Evolutionary conservation across 2,888 invertebrate genomes (phyloP).

Genomic region (Agriopis aurantiaria): DNA sequence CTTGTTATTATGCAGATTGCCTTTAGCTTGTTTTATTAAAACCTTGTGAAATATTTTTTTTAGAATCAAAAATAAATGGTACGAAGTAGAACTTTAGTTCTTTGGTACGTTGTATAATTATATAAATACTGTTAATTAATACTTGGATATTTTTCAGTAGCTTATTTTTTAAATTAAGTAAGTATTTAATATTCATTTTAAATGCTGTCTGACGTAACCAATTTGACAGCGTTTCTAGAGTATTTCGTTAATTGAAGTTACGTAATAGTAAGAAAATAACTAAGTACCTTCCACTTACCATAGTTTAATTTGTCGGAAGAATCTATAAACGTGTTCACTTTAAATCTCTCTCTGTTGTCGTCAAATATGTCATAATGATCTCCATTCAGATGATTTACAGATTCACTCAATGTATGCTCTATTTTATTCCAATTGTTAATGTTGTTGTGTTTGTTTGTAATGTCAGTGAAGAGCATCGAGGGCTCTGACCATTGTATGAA

Average conservation of each 20-base stretch:
- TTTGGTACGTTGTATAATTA: not conserved
- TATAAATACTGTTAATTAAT: not conserved
- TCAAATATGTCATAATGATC: slow-evolving; percentile 36
- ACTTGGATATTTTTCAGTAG: too few relatives aligned
- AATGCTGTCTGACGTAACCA: not conserved
- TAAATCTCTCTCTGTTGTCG: slow-evolving; percentile 26
- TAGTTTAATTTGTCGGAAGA: slow-evolving; percentile 45
- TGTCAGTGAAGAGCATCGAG: slow-evolving; percentile 68
- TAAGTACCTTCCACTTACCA: slow-evolving; percentile 50
- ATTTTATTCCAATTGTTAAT: slow-evolving; percentile 63
- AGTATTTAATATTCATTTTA: not conserved
- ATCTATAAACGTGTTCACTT: slow-evolving; percentile 40
- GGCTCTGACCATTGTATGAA: slow-evolving; percentile 82
- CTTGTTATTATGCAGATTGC: not conserved
- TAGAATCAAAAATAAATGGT: not conserved
- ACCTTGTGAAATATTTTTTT: not conserved
- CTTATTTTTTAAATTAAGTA: not conserved
- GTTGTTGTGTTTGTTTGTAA: slow-evolving; percentile 66
- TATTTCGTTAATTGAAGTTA: not conserved
- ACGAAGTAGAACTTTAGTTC: not conserved
- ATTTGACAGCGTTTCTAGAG: not conserved
- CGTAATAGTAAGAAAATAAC: slow-evolving; percentile 9
- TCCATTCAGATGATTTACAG: slow-evolving; percentile 41
- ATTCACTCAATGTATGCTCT: slow-evolving; percentile 47
- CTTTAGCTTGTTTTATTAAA: slow-evolving; percentile 1